Percentiles rank a stretch among this genome's conserved stretches.
Conservation (phyloP, 2,888 invertebrate genomes). For the Xanthorhoe spadicearia region DNA sequence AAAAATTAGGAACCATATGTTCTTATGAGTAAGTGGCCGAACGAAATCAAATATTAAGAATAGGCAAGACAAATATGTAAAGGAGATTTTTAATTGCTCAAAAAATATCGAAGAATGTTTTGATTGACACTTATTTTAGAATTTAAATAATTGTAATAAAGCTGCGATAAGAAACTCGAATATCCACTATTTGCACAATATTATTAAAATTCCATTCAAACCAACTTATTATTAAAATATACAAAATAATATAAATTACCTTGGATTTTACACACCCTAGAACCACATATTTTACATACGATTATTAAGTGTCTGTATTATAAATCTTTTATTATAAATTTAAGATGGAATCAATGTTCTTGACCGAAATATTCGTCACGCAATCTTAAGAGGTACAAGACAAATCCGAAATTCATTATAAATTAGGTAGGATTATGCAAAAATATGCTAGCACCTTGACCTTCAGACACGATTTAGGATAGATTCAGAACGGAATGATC, state of each 20-base stretch:
- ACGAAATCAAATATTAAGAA: no score
- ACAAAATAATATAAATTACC: constrained; percentile 17
- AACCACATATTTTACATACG: constrained; percentile 20
- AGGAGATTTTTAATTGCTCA: no score
- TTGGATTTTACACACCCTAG: constrained; percentile 26
- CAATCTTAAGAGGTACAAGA: constrained; percentile 13
- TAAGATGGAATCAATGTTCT: constrained; percentile 16
- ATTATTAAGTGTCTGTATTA: constrained; percentile 18
- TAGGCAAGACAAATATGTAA: no score
- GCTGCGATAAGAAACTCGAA: background rate
- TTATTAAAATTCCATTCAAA: constrained; percentile 17
- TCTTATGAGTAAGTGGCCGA: no score
- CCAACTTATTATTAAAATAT: constrained; percentile 19
- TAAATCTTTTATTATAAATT: constrained; percentile 24
- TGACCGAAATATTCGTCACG: constrained; percentile 28
- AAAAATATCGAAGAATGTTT: background rate
- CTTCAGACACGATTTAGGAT: constrained; percentile 1
- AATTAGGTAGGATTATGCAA: constrained; percentile 19
- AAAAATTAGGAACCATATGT: no score
- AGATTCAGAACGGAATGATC: background rate
- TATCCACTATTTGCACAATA: background rate
- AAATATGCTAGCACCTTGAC: constrained; percentile 17
- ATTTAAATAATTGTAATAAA: background rate
- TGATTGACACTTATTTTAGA: background rate
- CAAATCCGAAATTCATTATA: constrained; percentile 12